These are phyloP conservation scores for Syngnathus typhle DNA, from an alignment of 2,113 vertebrate genomes.

Conservation along the genomic window DNA sequence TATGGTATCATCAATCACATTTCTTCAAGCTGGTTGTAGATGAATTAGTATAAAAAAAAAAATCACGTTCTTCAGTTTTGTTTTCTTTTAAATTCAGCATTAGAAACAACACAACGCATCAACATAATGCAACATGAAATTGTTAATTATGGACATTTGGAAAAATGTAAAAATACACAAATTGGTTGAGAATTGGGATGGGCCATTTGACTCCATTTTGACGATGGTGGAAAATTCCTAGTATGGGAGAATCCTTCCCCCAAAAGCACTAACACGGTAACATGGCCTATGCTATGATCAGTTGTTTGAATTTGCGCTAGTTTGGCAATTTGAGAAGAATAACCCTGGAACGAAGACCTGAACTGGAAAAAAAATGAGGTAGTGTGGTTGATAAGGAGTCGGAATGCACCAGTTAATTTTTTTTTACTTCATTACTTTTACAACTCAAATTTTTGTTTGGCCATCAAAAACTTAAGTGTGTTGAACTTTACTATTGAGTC, in stretches of 20 bases:
- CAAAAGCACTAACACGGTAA: neutral
- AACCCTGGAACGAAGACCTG: conserved; percentile 43
- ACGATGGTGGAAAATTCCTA: neutral
- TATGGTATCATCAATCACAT: no score
- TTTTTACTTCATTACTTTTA: neutral
- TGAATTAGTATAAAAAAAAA: no score
- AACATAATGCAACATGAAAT: neutral
- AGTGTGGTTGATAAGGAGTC: conserved; percentile 65
- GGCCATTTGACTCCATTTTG: neutral
- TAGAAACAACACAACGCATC: neutral
- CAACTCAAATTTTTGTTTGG: neutral
- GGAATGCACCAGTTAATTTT: conserved; percentile 42
- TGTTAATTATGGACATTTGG: neutral
- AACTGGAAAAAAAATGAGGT: conserved; percentile 73
- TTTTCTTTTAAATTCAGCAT: neutral
- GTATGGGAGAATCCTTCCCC: no score
- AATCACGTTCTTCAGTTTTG: neutral
- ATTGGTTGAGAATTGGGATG: neutral
- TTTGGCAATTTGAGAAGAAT: conserved; percentile 20
- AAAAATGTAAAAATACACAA: neutral
- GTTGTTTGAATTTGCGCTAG: neutral
- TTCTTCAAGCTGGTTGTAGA: no score
- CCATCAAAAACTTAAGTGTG: neutral
- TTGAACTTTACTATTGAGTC: neutral
- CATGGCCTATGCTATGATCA: neutral